Evolutionary conservation across 1,140 invertebrate species (phyloP), one percentile per base, ranked within the genome.

Genomic region (Spodoptera litura): DNA sequence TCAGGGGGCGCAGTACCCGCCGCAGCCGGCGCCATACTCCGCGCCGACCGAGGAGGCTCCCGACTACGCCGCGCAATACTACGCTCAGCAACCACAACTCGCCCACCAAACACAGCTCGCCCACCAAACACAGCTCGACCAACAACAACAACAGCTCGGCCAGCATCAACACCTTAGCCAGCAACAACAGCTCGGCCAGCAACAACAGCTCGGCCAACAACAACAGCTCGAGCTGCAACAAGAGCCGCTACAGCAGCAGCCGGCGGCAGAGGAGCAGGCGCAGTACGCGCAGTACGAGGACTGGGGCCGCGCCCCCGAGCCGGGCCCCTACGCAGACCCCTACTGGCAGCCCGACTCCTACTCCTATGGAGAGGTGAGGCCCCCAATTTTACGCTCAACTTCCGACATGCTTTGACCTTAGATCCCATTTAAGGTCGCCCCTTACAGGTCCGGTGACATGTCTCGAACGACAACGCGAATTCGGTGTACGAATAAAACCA

Each of bases 281-380:
- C 62, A 53, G 38, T 44, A 44, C 38, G 38, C 6, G 6, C 38
- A 44, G 38, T 44, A 44, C 6, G 38, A 44, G 38, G 38, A 44
- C 38, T 44, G 38, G 38, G 38, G 38, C 38, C 38, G 6, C 38
- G 38, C 6, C 6, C 4, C 5, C 38, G 38, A 44, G 38, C 81
- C 13, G 73, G 38, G 31, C 11, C 75, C 59, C 56, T 58, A 80
- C 74, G 78, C 83, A 4, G 87, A 90, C 51, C 87, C 85, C 13
- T 91, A 91, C 87, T 89, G 89, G 88, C 86, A 85, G 68, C 61
- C 53, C 8, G 87, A 89, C 71, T 20, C 62, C 53, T 89, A 89
- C 62, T 80, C 75, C 66, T 90, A 90, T 51, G 74, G 68, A 8
- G 88, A 90, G 78, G 90, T 89, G 61, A 73, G 78, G 62, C 12